A percentile compares a stretch with the other conserved stretches of the same genome.
These are phyloP conservation scores for Oxygymnocypris stewartii DNA, from an alignment of 2,113 vertebrate genomes.

Conservation along the genomic window DNA sequence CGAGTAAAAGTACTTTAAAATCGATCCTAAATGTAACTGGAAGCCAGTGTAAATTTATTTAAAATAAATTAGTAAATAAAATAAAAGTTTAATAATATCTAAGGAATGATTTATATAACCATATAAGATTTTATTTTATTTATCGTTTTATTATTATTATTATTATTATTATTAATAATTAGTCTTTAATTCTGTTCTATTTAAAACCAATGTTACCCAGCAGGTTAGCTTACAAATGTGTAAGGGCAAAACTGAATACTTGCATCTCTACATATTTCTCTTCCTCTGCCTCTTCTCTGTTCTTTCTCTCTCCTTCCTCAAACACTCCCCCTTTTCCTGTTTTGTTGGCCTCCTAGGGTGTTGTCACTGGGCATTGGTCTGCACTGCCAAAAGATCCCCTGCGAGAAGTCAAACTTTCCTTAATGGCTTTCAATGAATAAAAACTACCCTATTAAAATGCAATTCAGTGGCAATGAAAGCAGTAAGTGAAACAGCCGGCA, in stretches of 20 bases:
- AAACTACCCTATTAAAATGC: constrained; percentile 85
- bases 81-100: not conserved
- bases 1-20: too few relatives aligned
- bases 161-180: not conserved
- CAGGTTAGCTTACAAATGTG: not conserved
- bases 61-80: not conserved
- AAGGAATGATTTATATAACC: not conserved
- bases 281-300: constrained; percentile 23
- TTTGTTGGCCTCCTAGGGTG: constrained; percentile 49
- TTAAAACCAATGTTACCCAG: not conserved
- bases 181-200: not conserved
- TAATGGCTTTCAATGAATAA: constrained; percentile 80
- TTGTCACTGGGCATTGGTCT: constrained; percentile 65
- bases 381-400: constrained; percentile 71
- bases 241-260: not conserved
- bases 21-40: too few relatives aligned
- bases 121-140: too few relatives aligned
- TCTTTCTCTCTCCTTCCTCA: not conserved
- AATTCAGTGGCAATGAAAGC: constrained; percentile 83
- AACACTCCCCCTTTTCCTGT: constrained; percentile 31
- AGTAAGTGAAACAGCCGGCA: constrained; percentile 78
- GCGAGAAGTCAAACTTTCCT: constrained; percentile 81
- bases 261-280: not conserved
- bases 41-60: too few relatives aligned
- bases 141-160: not conserved